Conservation (phyloP, 2,113 vertebrate genomes). For the Notarius lentiginosus region DNA sequence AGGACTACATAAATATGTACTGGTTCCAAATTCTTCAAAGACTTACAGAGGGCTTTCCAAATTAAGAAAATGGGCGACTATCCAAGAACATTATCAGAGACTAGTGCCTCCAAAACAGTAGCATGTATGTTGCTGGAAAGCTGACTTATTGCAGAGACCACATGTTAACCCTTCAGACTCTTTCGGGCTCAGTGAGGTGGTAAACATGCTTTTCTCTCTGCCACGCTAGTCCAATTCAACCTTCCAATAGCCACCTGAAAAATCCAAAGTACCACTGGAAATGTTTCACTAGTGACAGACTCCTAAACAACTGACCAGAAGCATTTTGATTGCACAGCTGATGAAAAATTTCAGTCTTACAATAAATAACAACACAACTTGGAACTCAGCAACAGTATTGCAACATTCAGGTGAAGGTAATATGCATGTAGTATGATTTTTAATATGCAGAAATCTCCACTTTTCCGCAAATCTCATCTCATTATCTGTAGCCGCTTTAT, state of each 20-base stretch:
- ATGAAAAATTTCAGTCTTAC: not conserved
- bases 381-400: too few species aligned
- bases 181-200: not conserved
- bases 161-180: not conserved
- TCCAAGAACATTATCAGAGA: not conserved
- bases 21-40: not conserved
- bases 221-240: not conserved
- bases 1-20: not conserved
- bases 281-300: not conserved
- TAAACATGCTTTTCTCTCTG: not conserved
- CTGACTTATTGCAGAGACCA: not conserved
- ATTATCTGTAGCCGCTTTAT: too few species aligned
- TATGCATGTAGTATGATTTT: too few species aligned
- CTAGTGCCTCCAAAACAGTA: not conserved
- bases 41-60: not conserved
- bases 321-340: not conserved
- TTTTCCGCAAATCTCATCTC: not conserved
- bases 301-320: not conserved
- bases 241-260: not conserved
- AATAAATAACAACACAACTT: too few species aligned
- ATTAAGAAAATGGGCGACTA: not conserved
- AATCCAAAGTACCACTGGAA: not conserved
- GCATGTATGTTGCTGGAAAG: not conserved
- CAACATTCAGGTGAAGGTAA: not conserved
- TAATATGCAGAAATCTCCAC: too few species aligned